phyloP scores from a whole-genome alignment of 2,113 vertebrate genomes.

The Leucopsar rothschildi region DNA sequence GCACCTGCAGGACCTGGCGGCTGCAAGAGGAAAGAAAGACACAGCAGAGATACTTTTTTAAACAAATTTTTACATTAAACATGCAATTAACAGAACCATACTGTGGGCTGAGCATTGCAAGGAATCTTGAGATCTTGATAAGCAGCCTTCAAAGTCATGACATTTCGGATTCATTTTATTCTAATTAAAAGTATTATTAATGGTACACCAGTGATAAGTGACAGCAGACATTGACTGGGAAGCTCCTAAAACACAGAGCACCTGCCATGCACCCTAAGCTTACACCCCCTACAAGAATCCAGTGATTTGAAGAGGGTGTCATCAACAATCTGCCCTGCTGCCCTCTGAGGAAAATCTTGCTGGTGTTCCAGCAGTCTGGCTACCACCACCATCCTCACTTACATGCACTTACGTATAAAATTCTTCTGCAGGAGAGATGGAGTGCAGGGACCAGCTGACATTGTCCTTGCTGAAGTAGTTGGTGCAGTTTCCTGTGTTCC shows the following conservation, averaged over 20 bases:
- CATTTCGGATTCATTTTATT: not conserved
- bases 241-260: not conserved
- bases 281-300: not conserved
- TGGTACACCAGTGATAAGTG: not conserved
- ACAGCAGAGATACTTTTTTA: not conserved
- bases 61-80: not conserved
- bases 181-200: not conserved
- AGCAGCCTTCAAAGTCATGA: not conserved
- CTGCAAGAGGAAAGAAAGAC: conserved; percentile 61
- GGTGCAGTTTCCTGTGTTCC: conserved; percentile 94
- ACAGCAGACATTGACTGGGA: not conserved
- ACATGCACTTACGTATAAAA: conserved; percentile 98
- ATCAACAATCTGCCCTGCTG: not conserved
- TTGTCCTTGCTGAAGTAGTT: conserved; percentile 88
- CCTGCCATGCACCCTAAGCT: not conserved
- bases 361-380: not conserved
- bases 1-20: conserved; percentile 90
- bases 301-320: not conserved
- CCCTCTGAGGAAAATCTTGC: not conserved
- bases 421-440: conserved; percentile 93
- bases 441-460: conserved; percentile 83
- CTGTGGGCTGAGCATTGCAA: not conserved
- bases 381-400: conserved; percentile 67
- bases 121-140: not conserved
- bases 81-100: not conserved